These are phyloP conservation scores for Loriculus beryllinus DNA, from an alignment of 2,797 vertebrate species.

Conservation along the genomic window DNA sequence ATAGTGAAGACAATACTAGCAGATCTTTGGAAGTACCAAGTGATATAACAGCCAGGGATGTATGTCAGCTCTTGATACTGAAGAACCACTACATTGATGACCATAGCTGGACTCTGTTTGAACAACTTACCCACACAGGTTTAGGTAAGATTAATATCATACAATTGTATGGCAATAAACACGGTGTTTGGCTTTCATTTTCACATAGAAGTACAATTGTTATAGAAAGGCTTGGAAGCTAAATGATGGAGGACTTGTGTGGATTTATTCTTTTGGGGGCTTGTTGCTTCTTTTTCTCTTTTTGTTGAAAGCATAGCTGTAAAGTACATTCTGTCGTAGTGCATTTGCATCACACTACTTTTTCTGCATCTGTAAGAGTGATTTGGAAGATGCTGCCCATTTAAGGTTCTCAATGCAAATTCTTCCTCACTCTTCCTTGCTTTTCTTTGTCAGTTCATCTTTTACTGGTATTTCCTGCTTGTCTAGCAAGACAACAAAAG, in stretches of 20 bases:
- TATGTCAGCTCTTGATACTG: conserved; percentile 92
- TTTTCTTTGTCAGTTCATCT: neutral
- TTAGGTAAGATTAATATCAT: conserved; percentile 80
- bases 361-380: neutral
- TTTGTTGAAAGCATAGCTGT: neutral
- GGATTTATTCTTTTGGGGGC: neutral
- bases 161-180: neutral
- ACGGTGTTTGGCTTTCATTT: neutral
- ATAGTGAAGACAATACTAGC: conserved; percentile 93
- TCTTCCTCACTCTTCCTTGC: neutral
- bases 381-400: neutral
- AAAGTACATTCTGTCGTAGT: neutral
- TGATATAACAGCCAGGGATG: conserved; percentile 89
- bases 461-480: neutral
- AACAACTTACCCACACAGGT: conserved; percentile 84
- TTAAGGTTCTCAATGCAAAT: neutral
- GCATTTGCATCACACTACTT: neutral
- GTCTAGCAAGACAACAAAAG: neutral
- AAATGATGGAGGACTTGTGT: neutral
- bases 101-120: conserved; percentile 94
- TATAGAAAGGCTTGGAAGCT: neutral
- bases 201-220: neutral
- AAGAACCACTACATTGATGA: conserved; percentile 96
- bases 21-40: conserved; percentile 91
- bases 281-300: neutral